These are phyloP conservation scores for Brachypterus glaber DNA, from an alignment of 2,888 invertebrate species.

Conservation along the genomic window DNA sequence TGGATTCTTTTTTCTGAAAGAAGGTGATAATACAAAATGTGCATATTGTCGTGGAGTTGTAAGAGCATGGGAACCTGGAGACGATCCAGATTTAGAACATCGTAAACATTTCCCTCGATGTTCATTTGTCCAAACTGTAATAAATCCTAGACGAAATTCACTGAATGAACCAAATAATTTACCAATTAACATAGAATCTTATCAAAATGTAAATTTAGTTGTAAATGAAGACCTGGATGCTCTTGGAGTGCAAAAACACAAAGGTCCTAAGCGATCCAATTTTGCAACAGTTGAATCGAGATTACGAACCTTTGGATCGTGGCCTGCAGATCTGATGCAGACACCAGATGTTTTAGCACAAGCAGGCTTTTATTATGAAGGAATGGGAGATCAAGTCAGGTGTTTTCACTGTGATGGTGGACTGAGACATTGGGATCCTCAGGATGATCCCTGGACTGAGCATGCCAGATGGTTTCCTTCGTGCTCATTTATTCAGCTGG, in stretches of 20 bases:
- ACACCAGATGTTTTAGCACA: conserved; percentile 67
- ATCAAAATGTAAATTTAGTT: conserved; percentile 29
- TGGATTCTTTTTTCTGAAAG: conserved; percentile 75
- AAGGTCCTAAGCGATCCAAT: conserved; percentile 54
- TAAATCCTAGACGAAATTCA: conserved; percentile 33
- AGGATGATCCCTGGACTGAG: conserved; percentile 88
- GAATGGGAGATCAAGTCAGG: conserved; percentile 64
- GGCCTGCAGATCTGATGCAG: conserved; percentile 70
- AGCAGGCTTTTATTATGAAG: conserved; percentile 83
- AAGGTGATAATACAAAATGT: conserved; percentile 65
- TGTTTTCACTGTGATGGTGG: conserved; percentile 96
- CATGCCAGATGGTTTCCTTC: conserved; percentile 90
- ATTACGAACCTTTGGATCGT: conserved; percentile 59
- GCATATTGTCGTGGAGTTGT: conserved; percentile 70
- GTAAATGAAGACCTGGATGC: conserved; percentile 39
- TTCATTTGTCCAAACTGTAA: conserved; percentile 43
- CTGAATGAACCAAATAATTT: conserved; percentile 26
- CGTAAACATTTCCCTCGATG: conserved; percentile 52
- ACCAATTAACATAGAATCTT: conserved; percentile 30
- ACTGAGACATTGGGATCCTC: conserved; percentile 78
- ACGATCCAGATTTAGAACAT: conserved; percentile 60
- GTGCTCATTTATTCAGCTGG: conserved; percentile 73
- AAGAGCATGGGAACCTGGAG: conserved; percentile 57
- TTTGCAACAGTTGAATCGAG: conserved; percentile 61
- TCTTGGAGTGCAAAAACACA: conserved; percentile 51